Percentiles rank a stretch among this genome's conserved stretches.
Evolutionary conservation across 2,113 vertebrate genomes (phyloP).

Genomic region (Eolophus roseicapilla): DNA sequence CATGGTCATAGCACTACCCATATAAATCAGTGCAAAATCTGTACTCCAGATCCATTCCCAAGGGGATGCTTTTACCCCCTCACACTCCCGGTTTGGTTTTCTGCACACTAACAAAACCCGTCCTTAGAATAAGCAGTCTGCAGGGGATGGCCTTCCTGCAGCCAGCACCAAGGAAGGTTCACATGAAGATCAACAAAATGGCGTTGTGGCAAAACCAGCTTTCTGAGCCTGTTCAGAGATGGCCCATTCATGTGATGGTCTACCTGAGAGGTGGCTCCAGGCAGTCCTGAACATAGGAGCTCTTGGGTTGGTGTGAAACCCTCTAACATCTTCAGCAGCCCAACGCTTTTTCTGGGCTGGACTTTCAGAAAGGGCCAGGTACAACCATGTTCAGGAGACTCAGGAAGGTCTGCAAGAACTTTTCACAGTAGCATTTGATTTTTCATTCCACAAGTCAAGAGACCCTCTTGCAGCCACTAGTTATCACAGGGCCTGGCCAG

Average conservation of each 20-base stretch:
- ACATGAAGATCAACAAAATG: neutral
- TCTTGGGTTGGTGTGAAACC: neutral
- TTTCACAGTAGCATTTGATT: neutral
- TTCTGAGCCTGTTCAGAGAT: neutral
- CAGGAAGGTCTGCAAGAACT: neutral
- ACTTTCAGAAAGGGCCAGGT: neutral
- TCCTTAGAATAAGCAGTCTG: neutral
- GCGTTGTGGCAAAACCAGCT: neutral
- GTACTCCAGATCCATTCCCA: neutral
- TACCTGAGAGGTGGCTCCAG: rapidly evolving
- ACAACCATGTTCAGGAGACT: neutral
- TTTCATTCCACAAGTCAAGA: neutral
- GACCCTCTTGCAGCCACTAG: neutral
- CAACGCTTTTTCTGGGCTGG: neutral
- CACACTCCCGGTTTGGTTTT: neutral
- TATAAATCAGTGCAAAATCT: rapidly evolving
- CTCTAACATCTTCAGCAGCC: neutral
- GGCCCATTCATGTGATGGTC: neutral
- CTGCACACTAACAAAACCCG: rapidly evolving
- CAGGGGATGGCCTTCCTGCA: neutral
- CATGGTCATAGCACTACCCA: neutral
- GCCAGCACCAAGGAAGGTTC: neutral
- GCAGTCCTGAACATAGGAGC: neutral
- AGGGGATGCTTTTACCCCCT: neutral
- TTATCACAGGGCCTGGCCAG: neutral